These are phyloP conservation scores for Zapus hudsonius DNA, from an alignment of 2,113 vertebrate genomes.

Conservation along the genomic window DNA sequence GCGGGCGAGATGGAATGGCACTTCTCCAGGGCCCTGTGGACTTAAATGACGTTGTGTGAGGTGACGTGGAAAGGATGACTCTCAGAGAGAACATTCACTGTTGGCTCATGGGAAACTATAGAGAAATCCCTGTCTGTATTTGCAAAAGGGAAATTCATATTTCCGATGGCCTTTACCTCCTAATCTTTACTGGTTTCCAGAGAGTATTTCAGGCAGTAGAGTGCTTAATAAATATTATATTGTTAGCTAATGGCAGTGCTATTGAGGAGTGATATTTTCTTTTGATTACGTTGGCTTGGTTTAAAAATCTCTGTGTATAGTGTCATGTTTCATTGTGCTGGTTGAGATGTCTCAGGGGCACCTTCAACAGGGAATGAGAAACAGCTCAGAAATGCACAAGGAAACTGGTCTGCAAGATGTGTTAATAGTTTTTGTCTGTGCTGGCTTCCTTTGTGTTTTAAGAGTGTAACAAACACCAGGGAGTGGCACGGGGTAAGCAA, in stretches of 20 bases:
- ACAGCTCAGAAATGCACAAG: slow-evolving; percentile 41
- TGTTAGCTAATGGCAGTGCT: slow-evolving; percentile 75
- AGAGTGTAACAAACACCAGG: slow-evolving; percentile 79
- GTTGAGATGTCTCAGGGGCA: slow-evolving; percentile 56
- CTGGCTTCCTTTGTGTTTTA: slow-evolving; percentile 70
- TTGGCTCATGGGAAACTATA: slow-evolving; percentile 35
- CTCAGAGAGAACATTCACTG: not conserved
- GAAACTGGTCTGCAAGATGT: slow-evolving; percentile 30
- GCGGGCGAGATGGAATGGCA: not conserved
- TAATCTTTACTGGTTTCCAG: slow-evolving; percentile 77
- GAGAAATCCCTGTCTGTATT: slow-evolving; percentile 60
- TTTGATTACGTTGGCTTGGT: slow-evolving; percentile 54
- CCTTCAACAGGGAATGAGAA: slow-evolving; percentile 52
- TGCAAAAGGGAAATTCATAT: slow-evolving; percentile 69
- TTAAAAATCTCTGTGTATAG: slow-evolving; percentile 67
- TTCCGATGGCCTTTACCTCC: slow-evolving; percentile 75
- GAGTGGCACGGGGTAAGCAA: slow-evolving; percentile 72
- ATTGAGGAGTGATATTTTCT: slow-evolving; percentile 73
- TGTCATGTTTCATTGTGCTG: slow-evolving; percentile 71
- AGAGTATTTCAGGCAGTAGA: slow-evolving; percentile 63
- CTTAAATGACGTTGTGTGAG: not conserved
- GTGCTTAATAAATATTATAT: slow-evolving; percentile 80
- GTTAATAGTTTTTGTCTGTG: slow-evolving; percentile 49
- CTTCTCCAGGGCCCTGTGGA: not conserved
- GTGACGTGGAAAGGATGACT: slow-evolving; percentile 27